A percentile compares a stretch with the other conserved stretches of the same genome.
Evolutionary conservation across 2,797 vertebrate species (phyloP).

Genomic region (Catostomus latipinnis): DNA sequence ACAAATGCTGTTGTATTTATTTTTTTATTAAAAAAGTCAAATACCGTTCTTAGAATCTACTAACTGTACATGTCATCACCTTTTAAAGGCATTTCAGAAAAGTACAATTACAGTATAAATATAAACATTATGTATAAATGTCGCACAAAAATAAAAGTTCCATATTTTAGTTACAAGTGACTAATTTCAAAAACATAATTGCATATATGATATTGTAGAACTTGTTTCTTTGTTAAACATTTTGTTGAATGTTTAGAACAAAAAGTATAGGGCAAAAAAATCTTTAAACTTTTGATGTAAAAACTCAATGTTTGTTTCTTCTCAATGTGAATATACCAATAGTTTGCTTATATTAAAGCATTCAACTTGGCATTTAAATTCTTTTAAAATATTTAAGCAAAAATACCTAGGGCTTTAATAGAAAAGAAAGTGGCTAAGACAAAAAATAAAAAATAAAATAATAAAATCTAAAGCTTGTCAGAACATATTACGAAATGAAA

Average conservation of each 20-base stretch:
- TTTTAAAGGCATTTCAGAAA: conserved; percentile 23
- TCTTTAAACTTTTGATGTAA: not conserved
- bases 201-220: not conserved
- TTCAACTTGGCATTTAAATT: not conserved
- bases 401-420: not conserved
- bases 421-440: not conserved
- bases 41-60: not conserved
- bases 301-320: not conserved
- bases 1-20: conserved; percentile 32
- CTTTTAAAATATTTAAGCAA: not conserved
- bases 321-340: conserved; percentile 6
- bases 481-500: too few relatives aligned
- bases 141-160: too few relatives aligned
- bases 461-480: too few relatives aligned
- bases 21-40: conserved; percentile 32
- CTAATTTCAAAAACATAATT: not conserved
- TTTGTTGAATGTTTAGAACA: not conserved
- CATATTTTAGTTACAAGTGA: too few relatives aligned
- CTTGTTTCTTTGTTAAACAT: not conserved
- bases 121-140: not conserved
- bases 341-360: not conserved
- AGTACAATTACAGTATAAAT: conserved; percentile 13
- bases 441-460: not conserved
- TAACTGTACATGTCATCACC: conserved; percentile 10
- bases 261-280: not conserved